Conservation (phyloP, 2,797 vertebrate species). For the Pseudopleuronectes americanus region DNA sequence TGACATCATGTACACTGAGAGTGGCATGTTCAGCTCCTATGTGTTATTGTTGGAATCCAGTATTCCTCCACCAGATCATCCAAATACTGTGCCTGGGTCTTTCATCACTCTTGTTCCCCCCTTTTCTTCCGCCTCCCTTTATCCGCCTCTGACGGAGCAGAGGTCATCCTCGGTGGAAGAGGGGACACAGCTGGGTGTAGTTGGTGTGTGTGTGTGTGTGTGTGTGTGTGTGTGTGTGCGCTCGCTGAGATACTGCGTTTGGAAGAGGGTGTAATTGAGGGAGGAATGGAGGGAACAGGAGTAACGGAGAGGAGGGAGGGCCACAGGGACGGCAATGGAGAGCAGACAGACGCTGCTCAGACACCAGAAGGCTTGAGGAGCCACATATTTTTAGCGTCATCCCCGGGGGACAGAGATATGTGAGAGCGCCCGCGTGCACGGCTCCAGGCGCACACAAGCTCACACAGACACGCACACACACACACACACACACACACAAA, state of each 20-base stretch:
- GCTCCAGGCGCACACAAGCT: constrained; percentile 30
- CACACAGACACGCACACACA: constrained; percentile 7
- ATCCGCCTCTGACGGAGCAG: constrained; percentile 76
- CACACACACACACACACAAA: constrained; percentile 24
- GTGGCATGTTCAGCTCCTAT: not conserved
- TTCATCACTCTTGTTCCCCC: constrained; percentile 28
- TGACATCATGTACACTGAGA: not conserved
- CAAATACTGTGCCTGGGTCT: constrained; percentile 32
- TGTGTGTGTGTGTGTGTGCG: constrained; percentile 42
- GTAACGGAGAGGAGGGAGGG: constrained; percentile 74
- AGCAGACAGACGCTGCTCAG: constrained; percentile 89
- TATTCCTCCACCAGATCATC: not conserved
- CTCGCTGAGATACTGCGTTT: constrained; percentile 66
- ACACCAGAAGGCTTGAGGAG: constrained; percentile 89
- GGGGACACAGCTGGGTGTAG: constrained; percentile 86
- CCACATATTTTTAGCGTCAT: constrained; percentile 89
- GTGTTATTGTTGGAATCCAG: constrained; percentile 6
- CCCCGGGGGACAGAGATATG: constrained; percentile 87
- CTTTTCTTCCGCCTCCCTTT: constrained; percentile 52
- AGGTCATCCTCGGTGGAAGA: constrained; percentile 84
- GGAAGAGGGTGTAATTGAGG: constrained; percentile 83
- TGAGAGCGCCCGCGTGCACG: constrained; percentile 76
- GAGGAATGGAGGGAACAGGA: constrained; percentile 82
- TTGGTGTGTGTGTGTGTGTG: constrained; percentile 58
- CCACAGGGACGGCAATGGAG: constrained; percentile 82